Conservation (phyloP, 2,113 vertebrate genomes). For the Panthera leo region DNA sequence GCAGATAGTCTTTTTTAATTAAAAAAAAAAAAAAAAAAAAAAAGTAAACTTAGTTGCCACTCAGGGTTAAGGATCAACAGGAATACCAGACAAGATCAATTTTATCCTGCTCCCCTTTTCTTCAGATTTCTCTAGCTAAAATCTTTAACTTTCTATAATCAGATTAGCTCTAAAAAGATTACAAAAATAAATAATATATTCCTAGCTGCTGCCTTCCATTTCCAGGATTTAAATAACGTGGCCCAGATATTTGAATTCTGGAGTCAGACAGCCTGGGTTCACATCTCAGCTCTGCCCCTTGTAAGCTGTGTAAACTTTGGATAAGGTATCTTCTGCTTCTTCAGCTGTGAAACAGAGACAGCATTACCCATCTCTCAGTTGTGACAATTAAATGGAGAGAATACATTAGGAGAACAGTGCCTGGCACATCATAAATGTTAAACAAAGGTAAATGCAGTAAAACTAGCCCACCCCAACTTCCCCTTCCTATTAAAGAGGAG, state of each 20-base stretch:
- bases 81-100: background rate
- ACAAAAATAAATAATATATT: background rate
- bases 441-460: background rate
- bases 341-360: background rate
- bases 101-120: background rate
- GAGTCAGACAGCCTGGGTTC: background rate
- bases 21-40: background rate
- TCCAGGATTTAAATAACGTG: background rate
- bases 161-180: slow-evolving; percentile 20
- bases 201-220: background rate
- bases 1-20: background rate
- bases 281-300: background rate
- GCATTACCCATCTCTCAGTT: background rate
- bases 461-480: slow-evolving; percentile 7
- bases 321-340: background rate
- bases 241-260: background rate
- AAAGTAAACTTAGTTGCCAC: background rate
- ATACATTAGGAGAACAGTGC: background rate
- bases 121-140: slow-evolving; percentile 3
- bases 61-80: background rate
- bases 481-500: background rate
- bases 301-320: background rate
- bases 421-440: background rate
- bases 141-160: slow-evolving; percentile 8
- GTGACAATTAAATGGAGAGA: background rate